Conservation (phyloP, 2,888 invertebrate genomes). For the Sisyra terminalis region DNA sequence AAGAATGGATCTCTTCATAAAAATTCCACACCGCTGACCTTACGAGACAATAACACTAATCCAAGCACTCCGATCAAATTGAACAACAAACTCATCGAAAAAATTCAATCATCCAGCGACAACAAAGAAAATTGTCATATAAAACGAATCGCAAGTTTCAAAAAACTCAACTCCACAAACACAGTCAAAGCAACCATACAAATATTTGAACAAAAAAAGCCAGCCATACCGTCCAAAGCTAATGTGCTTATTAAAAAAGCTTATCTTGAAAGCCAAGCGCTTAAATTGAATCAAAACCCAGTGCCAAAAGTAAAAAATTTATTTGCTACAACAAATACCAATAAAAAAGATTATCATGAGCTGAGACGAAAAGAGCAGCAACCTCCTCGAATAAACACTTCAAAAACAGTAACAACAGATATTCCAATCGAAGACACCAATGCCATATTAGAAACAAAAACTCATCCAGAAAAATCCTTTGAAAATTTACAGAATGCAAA, state of each 20-base stretch:
- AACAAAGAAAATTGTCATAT: neutral
- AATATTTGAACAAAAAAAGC: slow-evolving; percentile 22
- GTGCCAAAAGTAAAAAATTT: no score
- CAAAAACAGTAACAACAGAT: no score
- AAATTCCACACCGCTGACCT: no score
- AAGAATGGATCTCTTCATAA: no score
- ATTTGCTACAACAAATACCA: no score
- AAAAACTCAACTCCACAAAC: slow-evolving; percentile 7
- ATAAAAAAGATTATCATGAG: no score
- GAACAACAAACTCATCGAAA: slow-evolving; percentile 1
- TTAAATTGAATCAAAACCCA: no score
- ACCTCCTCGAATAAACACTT: no score
- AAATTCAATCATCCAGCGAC: neutral
- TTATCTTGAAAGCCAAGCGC: no score
- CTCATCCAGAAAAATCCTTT: slow-evolving; percentile 4
- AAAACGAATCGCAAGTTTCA: neutral
- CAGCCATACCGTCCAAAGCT: slow-evolving; percentile 6
- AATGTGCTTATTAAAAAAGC: no score
- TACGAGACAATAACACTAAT: neutral
- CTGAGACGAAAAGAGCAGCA: no score
- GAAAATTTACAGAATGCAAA: neutral
- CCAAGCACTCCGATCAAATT: neutral
- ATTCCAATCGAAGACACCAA: neutral
- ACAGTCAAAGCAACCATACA: slow-evolving; percentile 23
- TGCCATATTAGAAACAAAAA: slow-evolving; percentile 7